Conservation (phyloP, 2,888 invertebrate genomes). For the Rotaria socialis region DNA sequence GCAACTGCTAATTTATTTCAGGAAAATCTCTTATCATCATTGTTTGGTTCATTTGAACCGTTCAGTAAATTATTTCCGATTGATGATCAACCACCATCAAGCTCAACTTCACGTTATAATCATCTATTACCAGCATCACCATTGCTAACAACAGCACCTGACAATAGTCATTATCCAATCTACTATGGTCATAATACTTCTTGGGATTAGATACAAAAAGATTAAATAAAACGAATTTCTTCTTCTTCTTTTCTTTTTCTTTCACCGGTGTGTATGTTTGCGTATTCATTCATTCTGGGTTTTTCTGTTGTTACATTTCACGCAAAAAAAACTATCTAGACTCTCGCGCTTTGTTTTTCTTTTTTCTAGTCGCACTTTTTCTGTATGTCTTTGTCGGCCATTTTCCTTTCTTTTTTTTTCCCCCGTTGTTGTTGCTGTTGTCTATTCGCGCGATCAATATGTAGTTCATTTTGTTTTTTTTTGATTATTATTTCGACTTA, state of each 20-base stretch:
- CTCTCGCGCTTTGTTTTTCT: background rate
- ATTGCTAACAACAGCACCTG: conserved; percentile 20
- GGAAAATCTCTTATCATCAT: background rate
- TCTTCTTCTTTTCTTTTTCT: background rate
- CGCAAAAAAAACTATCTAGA: conserved; percentile 9
- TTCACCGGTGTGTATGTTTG: background rate
- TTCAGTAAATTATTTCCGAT: conserved; percentile 22
- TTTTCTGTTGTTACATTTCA: background rate
- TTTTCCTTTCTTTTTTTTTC: background rate
- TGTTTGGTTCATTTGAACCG: background rate
- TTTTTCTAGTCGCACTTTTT: conserved; percentile 18
- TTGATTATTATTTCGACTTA: conserved; percentile 15
- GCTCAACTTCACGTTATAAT: background rate
- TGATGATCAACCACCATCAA: conserved; percentile 2
- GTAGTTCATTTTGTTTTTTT: background rate
- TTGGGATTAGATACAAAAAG: background rate
- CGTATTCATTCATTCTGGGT: background rate
- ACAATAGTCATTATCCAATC: conserved; percentile 9
- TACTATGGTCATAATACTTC: conserved; percentile 18
- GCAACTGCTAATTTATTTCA: background rate
- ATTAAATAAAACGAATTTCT: background rate
- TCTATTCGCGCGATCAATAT: background rate
- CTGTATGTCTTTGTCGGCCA: background rate
- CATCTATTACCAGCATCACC: background rate
- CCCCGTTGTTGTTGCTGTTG: background rate